phyloP scores from a whole-genome alignment of 2,113 vertebrate species.

The Aspiorhynchus laticeps region DNA sequence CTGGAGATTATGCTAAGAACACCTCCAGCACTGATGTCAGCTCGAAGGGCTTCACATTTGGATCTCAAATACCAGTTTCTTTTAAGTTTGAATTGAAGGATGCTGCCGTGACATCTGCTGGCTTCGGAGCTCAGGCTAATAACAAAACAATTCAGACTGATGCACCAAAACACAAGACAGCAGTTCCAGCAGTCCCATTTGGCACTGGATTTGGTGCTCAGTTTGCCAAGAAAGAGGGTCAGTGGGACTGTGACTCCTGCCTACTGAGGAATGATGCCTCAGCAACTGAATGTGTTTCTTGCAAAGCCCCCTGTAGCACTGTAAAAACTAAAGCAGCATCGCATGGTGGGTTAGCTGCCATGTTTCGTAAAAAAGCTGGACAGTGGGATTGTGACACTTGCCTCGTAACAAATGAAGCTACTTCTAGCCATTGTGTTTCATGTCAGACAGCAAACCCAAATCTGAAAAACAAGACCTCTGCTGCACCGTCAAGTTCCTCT shows the following conservation, averaged over 20 bases:
- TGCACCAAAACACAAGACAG: not conserved
- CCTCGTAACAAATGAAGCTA: slow-evolving; percentile 77
- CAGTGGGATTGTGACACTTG: slow-evolving; percentile 85
- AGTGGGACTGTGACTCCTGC: slow-evolving; percentile 83
- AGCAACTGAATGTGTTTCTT: slow-evolving; percentile 73
- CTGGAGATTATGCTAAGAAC: slow-evolving; percentile 67
- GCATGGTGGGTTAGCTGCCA: slow-evolving; percentile 73
- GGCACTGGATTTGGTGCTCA: slow-evolving; percentile 46
- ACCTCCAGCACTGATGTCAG: slow-evolving; percentile 39
- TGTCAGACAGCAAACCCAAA: slow-evolving; percentile 78
- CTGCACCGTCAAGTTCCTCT: too few relatives aligned
- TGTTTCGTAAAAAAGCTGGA: slow-evolving; percentile 81
- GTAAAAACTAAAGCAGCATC: slow-evolving; percentile 7
- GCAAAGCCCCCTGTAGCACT: slow-evolving; percentile 68
- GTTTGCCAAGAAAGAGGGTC: slow-evolving; percentile 71
- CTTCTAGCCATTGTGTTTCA: slow-evolving; percentile 73
- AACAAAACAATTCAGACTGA: slow-evolving; percentile 70
- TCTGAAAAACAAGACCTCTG: slow-evolving; percentile 64
- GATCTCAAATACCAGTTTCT: slow-evolving; percentile 61
- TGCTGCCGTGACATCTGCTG: slow-evolving; percentile 46
- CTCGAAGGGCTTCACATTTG: slow-evolving; percentile 72
- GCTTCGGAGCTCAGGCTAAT: slow-evolving; percentile 72
- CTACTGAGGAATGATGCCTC: slow-evolving; percentile 77
- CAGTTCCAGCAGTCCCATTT: not conserved
- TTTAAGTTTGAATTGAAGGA: too few relatives aligned